phyloP scores from a whole-genome alignment of 1,140 invertebrate genomes.

The Tenebrio molitor region DNA sequence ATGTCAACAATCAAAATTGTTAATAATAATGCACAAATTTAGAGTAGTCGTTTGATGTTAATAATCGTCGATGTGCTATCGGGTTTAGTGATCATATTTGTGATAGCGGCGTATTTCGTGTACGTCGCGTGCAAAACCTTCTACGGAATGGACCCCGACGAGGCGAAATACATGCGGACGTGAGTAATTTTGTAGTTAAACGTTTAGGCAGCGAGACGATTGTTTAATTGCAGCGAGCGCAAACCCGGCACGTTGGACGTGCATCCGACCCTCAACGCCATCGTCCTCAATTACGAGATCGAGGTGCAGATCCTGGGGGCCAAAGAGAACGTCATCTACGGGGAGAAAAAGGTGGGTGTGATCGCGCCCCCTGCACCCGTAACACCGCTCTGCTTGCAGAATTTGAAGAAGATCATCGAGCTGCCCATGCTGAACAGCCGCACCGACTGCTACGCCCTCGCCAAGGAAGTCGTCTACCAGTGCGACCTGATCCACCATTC shows the following conservation, averaged over 20 bases:
- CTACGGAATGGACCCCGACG: constrained; percentile 71
- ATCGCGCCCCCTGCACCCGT: too few species aligned
- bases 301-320: constrained; percentile 89
- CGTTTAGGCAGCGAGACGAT: constrained; percentile 31
- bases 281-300: constrained; percentile 92
- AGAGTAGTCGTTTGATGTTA: constrained; percentile 20
- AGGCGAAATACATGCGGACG: constrained; percentile 75
- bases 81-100: constrained; percentile 56
- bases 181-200: constrained; percentile 60
- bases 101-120: constrained; percentile 55
- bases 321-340: constrained; percentile 86
- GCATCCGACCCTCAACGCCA: constrained; percentile 90
- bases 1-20: constrained; percentile 26
- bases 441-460: constrained; percentile 84
- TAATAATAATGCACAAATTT: constrained; percentile 40
- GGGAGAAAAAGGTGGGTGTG: constrained; percentile 81
- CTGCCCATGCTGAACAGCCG: constrained; percentile 85
- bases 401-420: constrained; percentile 87
- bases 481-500: constrained; percentile 91
- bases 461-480: constrained; percentile 89
- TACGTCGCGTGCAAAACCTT: constrained; percentile 54
- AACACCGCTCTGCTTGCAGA: constrained; percentile 62
- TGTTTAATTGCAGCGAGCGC: constrained; percentile 75
- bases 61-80: constrained; percentile 35
- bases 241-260: constrained; percentile 89